Conservation (phyloP, 2,797 vertebrate species). For the Mustela erminea region DNA sequence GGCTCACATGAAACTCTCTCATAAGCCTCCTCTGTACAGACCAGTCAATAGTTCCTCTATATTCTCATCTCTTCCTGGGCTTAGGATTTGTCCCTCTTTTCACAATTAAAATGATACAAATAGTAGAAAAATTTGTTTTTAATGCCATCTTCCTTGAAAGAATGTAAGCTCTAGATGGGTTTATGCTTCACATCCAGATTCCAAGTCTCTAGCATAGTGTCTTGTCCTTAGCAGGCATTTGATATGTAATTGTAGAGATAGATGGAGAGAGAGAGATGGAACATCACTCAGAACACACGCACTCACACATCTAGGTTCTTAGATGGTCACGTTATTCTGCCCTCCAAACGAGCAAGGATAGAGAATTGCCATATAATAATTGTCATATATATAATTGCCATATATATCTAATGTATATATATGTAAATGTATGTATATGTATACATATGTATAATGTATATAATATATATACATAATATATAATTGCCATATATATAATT, state of each 20-base stretch:
- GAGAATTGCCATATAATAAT: not conserved
- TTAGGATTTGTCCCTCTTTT: slow-evolving; percentile 13
- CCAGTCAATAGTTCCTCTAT: not conserved
- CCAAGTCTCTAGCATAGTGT: not conserved
- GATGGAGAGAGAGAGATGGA: not conserved
- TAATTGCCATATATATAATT: no score
- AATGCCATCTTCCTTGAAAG: not conserved
- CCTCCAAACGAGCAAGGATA: not conserved
- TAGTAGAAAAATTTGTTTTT: slow-evolving; percentile 30
- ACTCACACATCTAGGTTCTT: not conserved
- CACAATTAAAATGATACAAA: slow-evolving; percentile 23
- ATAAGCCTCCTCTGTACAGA: not conserved
- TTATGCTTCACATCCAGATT: not conserved
- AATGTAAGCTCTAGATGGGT: not conserved
- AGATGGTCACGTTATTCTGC: not conserved
- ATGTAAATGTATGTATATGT: no score
- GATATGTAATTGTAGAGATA: not conserved
- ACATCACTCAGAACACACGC: not conserved
- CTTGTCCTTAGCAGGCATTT: not conserved
- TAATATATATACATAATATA: no score
- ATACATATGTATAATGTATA: no score
- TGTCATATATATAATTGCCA: not conserved
- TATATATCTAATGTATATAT: no score
- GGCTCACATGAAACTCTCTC: not conserved
- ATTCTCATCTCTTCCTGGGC: not conserved